These are phyloP conservation scores for Tragelaphus imberbis DNA, from an alignment of 2,113 vertebrate genomes.

Conservation along the genomic window DNA sequence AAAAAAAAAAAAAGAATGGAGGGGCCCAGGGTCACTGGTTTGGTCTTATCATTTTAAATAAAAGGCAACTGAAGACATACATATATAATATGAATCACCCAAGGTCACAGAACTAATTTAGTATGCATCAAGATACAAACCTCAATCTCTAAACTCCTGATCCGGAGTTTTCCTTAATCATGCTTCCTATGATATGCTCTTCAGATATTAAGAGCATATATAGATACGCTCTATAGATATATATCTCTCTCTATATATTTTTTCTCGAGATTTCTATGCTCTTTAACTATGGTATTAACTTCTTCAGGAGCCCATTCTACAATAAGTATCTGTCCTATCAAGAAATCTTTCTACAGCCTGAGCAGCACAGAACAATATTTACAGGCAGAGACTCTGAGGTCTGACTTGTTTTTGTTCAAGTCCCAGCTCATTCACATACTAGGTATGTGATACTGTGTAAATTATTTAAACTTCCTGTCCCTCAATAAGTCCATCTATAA, in stretches of 20 bases:
- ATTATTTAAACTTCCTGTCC: background rate
- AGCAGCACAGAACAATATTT: background rate
- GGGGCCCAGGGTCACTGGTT: background rate
- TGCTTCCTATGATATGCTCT: background rate
- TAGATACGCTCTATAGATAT: background rate
- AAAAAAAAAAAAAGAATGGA: constrained; percentile 23
- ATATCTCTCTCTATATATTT: background rate
- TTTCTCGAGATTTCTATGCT: background rate
- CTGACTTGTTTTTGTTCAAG: background rate
- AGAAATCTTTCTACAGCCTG: background rate
- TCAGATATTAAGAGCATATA: background rate
- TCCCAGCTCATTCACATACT: background rate
- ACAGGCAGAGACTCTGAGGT: background rate
- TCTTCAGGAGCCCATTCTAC: background rate
- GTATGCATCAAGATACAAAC: background rate
- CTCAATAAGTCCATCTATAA: background rate
- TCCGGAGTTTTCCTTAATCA: background rate
- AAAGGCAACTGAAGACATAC: background rate
- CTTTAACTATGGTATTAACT: background rate
- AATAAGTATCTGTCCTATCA: background rate
- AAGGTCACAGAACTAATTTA: background rate
- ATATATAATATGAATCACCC: background rate
- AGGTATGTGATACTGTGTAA: background rate
- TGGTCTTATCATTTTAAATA: background rate
- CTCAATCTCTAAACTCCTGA: background rate